phyloP scores from a whole-genome alignment of 2,888 invertebrate genomes.

The Aphidius colemani region DNA sequence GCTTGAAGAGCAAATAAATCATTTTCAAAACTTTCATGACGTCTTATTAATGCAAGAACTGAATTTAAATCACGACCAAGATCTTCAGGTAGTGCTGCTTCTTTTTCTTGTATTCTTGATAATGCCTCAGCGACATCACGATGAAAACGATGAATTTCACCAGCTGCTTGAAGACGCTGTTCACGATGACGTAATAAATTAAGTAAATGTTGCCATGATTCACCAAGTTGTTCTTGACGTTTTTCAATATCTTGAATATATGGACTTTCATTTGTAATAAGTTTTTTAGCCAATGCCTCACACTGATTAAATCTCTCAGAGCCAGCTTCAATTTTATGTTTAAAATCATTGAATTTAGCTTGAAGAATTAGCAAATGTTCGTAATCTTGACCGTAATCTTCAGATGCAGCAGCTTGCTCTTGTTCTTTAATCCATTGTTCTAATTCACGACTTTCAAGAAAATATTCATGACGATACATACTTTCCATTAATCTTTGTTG shows the following conservation, averaged over 20 bases:
- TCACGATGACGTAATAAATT: slow-evolving; percentile 86
- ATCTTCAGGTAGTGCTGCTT: slow-evolving; percentile 81
- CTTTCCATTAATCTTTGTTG: slow-evolving; percentile 90
- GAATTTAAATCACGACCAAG: slow-evolving; percentile 84
- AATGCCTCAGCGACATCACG: slow-evolving; percentile 91
- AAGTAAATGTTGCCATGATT: slow-evolving; percentile 86
- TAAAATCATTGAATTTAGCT: slow-evolving; percentile 91
- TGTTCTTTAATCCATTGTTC: slow-evolving; percentile 93
- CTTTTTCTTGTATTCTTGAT: slow-evolving; percentile 87
- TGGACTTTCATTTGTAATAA: slow-evolving; percentile 83
- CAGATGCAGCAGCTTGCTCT: slow-evolving; percentile 83
- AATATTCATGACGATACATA: slow-evolving; percentile 87
- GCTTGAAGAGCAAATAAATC: slow-evolving; percentile 92
- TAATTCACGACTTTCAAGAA: slow-evolving; percentile 86
- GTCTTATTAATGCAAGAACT: slow-evolving; percentile 78
- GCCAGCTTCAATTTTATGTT: slow-evolving; percentile 87
- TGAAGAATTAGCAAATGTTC: slow-evolving; percentile 85
- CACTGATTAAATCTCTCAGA: slow-evolving; percentile 90
- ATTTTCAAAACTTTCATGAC: slow-evolving; percentile 92
- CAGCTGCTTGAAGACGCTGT: slow-evolving; percentile 88
- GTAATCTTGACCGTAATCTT: slow-evolving; percentile 94
- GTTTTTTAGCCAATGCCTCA: slow-evolving; percentile 85
- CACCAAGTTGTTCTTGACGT: slow-evolving; percentile 82
- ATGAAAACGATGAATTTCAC: slow-evolving; percentile 96
- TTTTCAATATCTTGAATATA: slow-evolving; percentile 85